phyloP scores from a whole-genome alignment of 2,797 vertebrate species.

The Melanotaenia trifasciata region DNA sequence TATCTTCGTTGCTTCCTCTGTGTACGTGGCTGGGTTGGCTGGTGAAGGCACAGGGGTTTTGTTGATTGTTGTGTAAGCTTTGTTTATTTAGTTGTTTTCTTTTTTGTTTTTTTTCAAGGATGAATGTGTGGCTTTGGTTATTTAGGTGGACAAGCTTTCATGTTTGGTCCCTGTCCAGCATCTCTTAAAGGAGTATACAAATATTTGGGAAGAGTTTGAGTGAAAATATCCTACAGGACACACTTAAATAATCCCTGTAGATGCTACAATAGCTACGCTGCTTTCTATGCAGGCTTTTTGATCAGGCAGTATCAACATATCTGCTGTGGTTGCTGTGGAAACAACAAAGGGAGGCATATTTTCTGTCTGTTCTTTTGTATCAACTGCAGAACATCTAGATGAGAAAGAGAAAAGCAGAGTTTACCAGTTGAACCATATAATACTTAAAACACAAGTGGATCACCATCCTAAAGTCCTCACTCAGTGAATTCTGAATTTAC shows the following conservation, averaged over 20 bases:
- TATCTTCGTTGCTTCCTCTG: constrained; percentile 48
- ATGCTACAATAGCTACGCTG: background rate
- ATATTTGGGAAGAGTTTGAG: constrained; percentile 43
- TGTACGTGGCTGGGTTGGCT: constrained; percentile 30
- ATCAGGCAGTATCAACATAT: constrained; percentile 13
- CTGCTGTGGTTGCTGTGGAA: constrained; percentile 65
- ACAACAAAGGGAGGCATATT: constrained; percentile 36
- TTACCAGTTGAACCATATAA: background rate
- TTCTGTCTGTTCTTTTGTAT: constrained; percentile 17
- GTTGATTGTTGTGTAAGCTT: constrained; percentile 24
- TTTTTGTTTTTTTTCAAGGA: background rate
- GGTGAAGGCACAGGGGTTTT: constrained; percentile 7
- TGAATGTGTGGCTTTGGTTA: constrained; percentile 45
- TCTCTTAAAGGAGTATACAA: constrained; percentile 58
- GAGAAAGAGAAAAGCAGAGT: background rate
- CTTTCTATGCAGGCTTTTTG: constrained; percentile 5
- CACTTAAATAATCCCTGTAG: constrained; percentile 19
- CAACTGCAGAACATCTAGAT: background rate
- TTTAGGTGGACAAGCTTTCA: constrained; percentile 33
- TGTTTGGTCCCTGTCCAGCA: constrained; percentile 56
- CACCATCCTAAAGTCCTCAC: background rate
- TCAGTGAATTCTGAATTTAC: background rate
- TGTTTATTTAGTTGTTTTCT: background rate
- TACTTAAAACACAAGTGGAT: background rate
- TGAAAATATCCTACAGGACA: constrained; percentile 13